Percentiles rank a stretch among this genome's conserved stretches.
Evolutionary conservation across 2,797 vertebrate genomes (phyloP).

Genomic region (Margarornis squamiger): DNA sequence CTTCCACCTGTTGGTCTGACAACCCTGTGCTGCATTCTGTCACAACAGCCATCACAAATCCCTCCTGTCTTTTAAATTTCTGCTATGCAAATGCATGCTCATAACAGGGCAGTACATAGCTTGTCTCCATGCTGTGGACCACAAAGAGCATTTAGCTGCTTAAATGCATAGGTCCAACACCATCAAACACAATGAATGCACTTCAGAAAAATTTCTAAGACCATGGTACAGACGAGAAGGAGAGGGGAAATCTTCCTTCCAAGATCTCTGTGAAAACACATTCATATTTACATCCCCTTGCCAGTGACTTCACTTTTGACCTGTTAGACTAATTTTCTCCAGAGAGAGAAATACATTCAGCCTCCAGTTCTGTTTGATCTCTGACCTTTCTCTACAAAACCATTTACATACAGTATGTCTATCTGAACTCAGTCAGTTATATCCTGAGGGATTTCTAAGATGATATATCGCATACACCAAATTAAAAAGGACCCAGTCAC

Average conservation of each 20-base stretch:
- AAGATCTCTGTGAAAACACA: not conserved
- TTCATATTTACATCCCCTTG: not conserved
- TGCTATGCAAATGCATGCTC: not conserved
- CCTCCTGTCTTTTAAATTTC: not conserved
- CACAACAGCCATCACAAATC: not conserved
- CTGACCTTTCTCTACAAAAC: not conserved
- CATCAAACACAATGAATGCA: not conserved
- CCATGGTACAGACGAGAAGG: rapidly evolving
- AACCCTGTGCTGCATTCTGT: not conserved
- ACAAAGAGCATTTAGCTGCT: not conserved
- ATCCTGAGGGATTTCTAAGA: not conserved
- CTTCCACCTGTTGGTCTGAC: not conserved
- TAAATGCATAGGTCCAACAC: not conserved
- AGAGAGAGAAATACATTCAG: slow-evolving; percentile 18
- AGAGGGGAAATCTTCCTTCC: not conserved
- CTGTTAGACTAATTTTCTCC: not conserved
- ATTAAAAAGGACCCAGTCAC: not conserved
- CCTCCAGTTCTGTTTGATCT: not conserved
- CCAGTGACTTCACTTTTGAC: not conserved
- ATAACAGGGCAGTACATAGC: rapidly evolving
- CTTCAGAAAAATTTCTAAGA: not conserved
- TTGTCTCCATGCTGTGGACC: not conserved
- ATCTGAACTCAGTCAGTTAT: not conserved
- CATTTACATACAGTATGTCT: not conserved
- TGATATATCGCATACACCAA: not conserved